Base-by-base conservation (phyloP, 2,888 invertebrate genomes). In the Pardosa pseudoannulata region DNA sequence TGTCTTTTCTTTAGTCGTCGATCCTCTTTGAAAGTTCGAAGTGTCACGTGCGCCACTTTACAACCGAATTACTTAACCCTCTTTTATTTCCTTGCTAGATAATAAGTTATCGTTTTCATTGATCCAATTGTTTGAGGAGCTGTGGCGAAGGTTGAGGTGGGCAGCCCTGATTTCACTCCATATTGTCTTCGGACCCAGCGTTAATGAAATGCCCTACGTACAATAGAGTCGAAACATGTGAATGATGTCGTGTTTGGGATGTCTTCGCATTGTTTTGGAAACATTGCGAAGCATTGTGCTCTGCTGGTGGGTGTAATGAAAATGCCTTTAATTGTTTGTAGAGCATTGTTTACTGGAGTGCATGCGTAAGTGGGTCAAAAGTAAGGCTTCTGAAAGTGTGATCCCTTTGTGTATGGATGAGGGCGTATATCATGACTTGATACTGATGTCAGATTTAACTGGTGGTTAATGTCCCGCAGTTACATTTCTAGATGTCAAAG, bases 291-390 rank as follows among this genome's bases (percentile, higher is more conserved):
- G 3, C 5, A 56, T 56, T 56, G 56, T 56, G n/a, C 11, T 16
- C 5, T n/a, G n/a, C 6, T 56, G 11, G 56, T 56, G 56, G 56
- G 56, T 56, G 56, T 56, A 56, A 56, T 56, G 56, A 56, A 23
- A 56, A 56, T 56, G n/a, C 56, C 56, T 56, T 56, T 56, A 56
- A 56, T 56, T 56, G 56, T 56, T 23, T 23, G 23, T 23, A 23
- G 56, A 23, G 23, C 56, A 56, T 56, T 56, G 56, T 56, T 56
- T 19, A 56, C 23, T 23, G 56, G 23, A 56, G 23, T 56, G 19
- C 3, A 2, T n/a, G 7, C 7, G 23, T 56, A 56, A 6, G 23
- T 56, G 11, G 56, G 56, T 56, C 23, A 46, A 2, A 16, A 16
- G 16, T 46, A 13, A 11, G 46, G 11, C 6, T 7, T n/a, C n/a